Conservation (phyloP, 2,888 invertebrate species). For the Watsonalla cultraria region DNA sequence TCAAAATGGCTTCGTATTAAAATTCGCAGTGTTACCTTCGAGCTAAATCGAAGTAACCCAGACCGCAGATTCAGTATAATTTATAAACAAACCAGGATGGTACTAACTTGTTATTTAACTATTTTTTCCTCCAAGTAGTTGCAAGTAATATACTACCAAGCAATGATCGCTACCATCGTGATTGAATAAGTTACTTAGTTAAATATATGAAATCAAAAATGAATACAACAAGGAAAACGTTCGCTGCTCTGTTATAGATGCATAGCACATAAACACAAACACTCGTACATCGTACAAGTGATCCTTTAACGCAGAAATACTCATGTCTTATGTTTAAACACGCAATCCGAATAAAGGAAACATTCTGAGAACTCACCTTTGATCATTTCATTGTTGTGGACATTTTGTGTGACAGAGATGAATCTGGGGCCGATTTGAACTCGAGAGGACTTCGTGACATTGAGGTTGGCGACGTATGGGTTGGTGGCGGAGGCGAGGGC, state of each 20-base stretch:
- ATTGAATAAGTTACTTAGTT: too few species aligned
- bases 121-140: too few species aligned
- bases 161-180: too few species aligned
- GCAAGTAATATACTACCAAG: too few species aligned
- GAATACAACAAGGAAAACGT: not conserved
- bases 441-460: conserved; percentile 49
- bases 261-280: not conserved
- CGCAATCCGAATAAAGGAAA: not conserved
- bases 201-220: too few species aligned
- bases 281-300: not conserved
- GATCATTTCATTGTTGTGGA: conserved; percentile 59
- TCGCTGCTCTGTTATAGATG: not conserved
- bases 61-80: too few species aligned
- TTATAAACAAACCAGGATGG: too few species aligned
- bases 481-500: conserved; percentile 26
- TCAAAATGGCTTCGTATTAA: too few species aligned
- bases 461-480: conserved; percentile 44
- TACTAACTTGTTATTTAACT: too few species aligned
- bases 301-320: not conserved
- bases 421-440: conserved; percentile 65
- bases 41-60: too few species aligned
- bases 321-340: too few species aligned
- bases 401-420: conserved; percentile 57
- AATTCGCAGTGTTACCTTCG: too few species aligned
- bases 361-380: conserved; percentile 47